These are phyloP conservation scores for Pleuronectes platessa DNA, from an alignment of 2,113 vertebrate genomes.

Conservation along the genomic window DNA sequence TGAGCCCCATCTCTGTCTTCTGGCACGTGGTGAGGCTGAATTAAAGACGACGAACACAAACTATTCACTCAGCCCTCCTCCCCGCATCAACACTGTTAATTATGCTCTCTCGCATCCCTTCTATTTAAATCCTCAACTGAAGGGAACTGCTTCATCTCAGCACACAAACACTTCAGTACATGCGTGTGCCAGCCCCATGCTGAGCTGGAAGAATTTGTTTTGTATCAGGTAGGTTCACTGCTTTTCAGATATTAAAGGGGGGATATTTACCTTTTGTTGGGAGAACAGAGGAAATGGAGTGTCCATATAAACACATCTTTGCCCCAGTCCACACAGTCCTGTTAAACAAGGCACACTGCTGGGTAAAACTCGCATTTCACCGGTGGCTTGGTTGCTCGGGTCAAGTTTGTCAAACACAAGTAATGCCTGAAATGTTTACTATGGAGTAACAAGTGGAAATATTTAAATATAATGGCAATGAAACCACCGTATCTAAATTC, in stretches of 20 bases:
- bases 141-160: conserved; percentile 45
- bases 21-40: conserved; percentile 65
- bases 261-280: conserved; percentile 22
- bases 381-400: conserved; percentile 15
- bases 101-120: conserved; percentile 60
- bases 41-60: conserved; percentile 64
- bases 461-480: conserved; percentile 3
- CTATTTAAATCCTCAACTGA: conserved; percentile 68
- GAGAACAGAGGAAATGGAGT: conserved; percentile 20
- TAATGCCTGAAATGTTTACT: background rate
- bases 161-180: conserved; percentile 24
- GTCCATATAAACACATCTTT: conserved; percentile 22
- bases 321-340: conserved; percentile 7
- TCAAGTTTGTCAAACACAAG: conserved; percentile 14
- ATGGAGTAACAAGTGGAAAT: conserved; percentile 1
- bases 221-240: conserved; percentile 40
- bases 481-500: conserved; percentile 1
- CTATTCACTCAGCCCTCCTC: conserved; percentile 56
- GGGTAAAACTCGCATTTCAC: conserved; percentile 41
- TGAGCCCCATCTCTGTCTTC: conserved; percentile 44
- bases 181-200: conserved; percentile 45
- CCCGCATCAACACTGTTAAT: conserved; percentile 68
- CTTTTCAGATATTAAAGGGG: conserved; percentile 34
- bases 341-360: conserved; percentile 44
- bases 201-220: conserved; percentile 55